phyloP scores from a whole-genome alignment of 2,113 vertebrate species.

The Donacobius atricapilla region DNA sequence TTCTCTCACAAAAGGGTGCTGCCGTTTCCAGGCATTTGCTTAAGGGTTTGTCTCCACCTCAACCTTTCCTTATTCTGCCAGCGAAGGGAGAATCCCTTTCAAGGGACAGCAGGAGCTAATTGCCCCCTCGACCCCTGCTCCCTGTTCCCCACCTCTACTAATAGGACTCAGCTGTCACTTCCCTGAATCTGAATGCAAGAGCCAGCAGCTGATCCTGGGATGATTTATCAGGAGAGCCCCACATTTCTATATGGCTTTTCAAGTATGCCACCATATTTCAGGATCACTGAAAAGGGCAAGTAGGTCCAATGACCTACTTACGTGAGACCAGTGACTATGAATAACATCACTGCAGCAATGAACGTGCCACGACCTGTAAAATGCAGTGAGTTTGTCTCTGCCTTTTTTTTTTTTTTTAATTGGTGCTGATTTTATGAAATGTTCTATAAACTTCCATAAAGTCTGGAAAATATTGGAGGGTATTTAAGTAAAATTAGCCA shows the following conservation, averaged over 20 bases:
- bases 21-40: not conserved
- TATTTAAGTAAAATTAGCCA: not conserved
- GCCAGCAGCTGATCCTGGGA: constrained; percentile 12
- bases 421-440: not conserved
- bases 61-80: not conserved
- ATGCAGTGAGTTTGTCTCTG: not conserved
- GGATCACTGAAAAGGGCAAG: constrained; percentile 59
- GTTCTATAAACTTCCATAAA: not conserved
- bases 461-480: not conserved
- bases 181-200: not conserved
- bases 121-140: not conserved
- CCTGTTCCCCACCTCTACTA: not conserved
- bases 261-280: constrained; percentile 34
- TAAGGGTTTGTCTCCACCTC: not conserved
- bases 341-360: not conserved
- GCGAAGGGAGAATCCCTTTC: not conserved
- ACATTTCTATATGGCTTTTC: constrained; percentile 1
- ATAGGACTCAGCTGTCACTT: constrained; percentile 37
- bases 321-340: not conserved
- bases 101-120: not conserved
- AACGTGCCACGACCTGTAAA: not conserved
- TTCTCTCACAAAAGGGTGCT: not conserved
- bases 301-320: constrained; percentile 49
- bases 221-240: constrained; percentile 31
- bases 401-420: not conserved